Conservation (phyloP, 2,888 invertebrate genomes). For the Acleris sparsana region DNA sequence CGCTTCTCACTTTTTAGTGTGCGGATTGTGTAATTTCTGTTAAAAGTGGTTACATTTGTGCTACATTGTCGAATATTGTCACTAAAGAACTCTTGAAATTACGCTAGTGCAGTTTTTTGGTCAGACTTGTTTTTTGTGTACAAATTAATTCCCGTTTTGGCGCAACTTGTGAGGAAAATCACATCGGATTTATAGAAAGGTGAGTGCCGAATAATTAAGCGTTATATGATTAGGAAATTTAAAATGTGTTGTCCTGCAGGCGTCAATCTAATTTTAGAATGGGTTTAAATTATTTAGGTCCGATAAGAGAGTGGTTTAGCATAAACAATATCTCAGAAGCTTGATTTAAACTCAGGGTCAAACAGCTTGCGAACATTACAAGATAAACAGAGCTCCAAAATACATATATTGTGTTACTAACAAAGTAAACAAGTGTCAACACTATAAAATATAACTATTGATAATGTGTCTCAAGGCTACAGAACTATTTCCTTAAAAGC, state of each 20-base stretch:
- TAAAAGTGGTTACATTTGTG: slow-evolving; percentile 36
- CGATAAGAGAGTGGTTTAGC: slow-evolving; percentile 9
- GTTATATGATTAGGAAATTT: not conserved
- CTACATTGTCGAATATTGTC: slow-evolving; percentile 31
- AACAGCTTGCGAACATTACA: not conserved
- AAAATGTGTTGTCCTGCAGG: slow-evolving; percentile 10
- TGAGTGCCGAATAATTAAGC: slow-evolving; percentile 46
- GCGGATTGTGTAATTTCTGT: slow-evolving; percentile 52
- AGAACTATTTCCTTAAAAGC: not conserved
- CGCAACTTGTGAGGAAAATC: slow-evolving; percentile 54
- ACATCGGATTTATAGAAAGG: slow-evolving; percentile 56
- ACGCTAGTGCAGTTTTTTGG: slow-evolving; percentile 57
- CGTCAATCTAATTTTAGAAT: slow-evolving; percentile 62
- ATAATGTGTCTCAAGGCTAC: not conserved
- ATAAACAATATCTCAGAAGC: slow-evolving; percentile 14
- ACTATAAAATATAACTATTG: not conserved
- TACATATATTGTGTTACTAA: not conserved
- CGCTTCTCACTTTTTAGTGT: slow-evolving; percentile 60
- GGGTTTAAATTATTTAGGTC: slow-evolving; percentile 21
- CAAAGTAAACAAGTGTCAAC: slow-evolving; percentile 23
- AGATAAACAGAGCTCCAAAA: too few species aligned
- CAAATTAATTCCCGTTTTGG: slow-evolving; percentile 54
- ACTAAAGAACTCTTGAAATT: slow-evolving; percentile 42
- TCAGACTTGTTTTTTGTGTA: slow-evolving; percentile 64
- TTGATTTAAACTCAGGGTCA: slow-evolving; percentile 7